Evolutionary conservation across 1,140 invertebrate genomes (phyloP), one percentile per base, ranked within the genome.

Genomic region (Dinoponera quadriceps): DNA sequence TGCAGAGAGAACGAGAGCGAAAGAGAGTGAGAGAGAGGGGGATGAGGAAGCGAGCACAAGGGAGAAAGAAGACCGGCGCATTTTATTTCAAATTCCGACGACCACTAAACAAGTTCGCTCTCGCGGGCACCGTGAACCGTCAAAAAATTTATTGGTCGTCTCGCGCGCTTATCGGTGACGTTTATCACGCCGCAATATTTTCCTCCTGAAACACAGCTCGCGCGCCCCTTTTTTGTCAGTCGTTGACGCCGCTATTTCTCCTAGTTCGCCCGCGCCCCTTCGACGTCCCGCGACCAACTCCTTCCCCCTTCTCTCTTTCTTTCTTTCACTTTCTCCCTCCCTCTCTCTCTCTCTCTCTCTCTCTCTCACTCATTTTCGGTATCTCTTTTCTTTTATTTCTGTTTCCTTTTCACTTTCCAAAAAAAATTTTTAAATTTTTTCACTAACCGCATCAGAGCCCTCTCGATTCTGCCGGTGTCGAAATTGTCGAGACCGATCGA

Each of bases 401-500:
- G 11, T 54, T 71, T 33, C 5, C 29, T 33, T 5, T 5, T 33
- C 29, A 2, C 5, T 33, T 33, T 33, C 11, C 3, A 9, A 44
- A 44, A 44, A 44, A 44, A 44, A 44, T 44, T 80, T 82, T 85
- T 88, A 55, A 66, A 77, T 68, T 90, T 73, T 90, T 90, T 83
- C 77, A 27, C 73, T 87, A 87, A 87, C 86, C 73, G 75, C 85
- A 51, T 25, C 86, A 44, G 85, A 51, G 74, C 44, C 49, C 55
- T 44, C 74, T 75, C 81, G 86, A 85, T 44, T 84, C 80, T 90
- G 83, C 89, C 91, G 81, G 78, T 86, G 83, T 65, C 86, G 90
- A 92, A 93, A 93, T 91, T 90, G 91, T 92, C 89, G 92, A 91
- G 90, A 92, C 92, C 92, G 91, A 92, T 92, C 92, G 91, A 91